These are phyloP conservation scores for Coelogynopora nodosa DNA, from an alignment of 2,888 invertebrate genomes.

Conservation along the genomic window DNA sequence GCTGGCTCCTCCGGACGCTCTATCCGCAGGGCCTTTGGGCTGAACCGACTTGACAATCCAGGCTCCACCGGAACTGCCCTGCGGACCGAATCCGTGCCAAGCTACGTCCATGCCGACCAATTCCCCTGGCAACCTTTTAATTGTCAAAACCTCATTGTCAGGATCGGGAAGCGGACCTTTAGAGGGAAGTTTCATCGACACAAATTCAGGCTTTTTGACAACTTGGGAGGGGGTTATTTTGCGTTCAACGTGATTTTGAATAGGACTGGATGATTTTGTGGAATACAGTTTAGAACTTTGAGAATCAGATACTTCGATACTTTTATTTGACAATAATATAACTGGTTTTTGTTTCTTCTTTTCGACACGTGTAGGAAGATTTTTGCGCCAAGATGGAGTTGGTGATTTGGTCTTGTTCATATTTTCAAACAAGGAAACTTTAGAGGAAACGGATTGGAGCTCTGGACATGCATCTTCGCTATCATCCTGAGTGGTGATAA, in stretches of 20 bases:
- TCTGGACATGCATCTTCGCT: background rate
- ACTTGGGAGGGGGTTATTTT: background rate
- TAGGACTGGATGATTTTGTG: background rate
- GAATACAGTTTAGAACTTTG: background rate
- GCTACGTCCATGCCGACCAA: background rate
- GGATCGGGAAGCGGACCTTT: background rate
- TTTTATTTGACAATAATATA: background rate
- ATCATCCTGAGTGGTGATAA: background rate
- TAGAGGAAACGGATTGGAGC: background rate
- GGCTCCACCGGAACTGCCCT: background rate
- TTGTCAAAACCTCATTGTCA: background rate
- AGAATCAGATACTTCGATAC: no score
- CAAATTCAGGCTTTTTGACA: background rate
- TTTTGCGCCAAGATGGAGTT: background rate
- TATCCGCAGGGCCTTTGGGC: background rate
- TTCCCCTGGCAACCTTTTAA: background rate
- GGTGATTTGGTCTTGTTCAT: background rate
- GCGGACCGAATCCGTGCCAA: background rate
- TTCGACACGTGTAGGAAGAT: background rate
- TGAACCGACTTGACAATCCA: background rate
- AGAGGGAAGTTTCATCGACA: background rate
- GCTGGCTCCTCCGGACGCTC: background rate
- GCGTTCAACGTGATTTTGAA: background rate
- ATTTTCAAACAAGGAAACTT: background rate
- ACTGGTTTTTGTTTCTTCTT: background rate